Base-by-base conservation (phyloP, 2,888 invertebrate genomes). In the Tinea semifulvella region DNA sequence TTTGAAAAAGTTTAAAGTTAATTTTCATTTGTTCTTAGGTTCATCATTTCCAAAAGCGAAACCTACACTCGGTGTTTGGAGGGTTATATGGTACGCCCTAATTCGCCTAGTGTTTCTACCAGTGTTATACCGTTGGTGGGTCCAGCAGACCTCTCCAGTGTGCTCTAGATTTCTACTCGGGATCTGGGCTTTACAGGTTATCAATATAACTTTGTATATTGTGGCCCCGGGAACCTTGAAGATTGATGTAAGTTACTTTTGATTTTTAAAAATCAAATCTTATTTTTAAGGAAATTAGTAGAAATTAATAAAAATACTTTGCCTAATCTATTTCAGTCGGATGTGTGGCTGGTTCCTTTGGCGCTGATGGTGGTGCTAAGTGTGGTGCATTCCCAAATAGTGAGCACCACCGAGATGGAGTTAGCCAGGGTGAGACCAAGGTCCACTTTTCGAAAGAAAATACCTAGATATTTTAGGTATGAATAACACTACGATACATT, bases 21-120 rank as follows among this genome's bases (percentile, higher is more conserved):
- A 31, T 31, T 11, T 7, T 19, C 44, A n/a, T n/a, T n/a, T n/a
- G n/a, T n/a, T n/a, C 53, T 16, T 57, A 94, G 96, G 96, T 39
- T 96, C 97, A 28, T 94, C 96, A 48, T 97, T 97, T 73, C 92
- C 96, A 10, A 97, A 97, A 84, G 91, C 94, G 11, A 97, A 97
- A 70, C 95, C 97, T 1, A 94, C 96, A 58, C 91, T 96, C 74
- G 91, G 95, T 50, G 86, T 96, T 68, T 84, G 91, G 36, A 91
- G 92, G 31, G 92, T 96, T 49, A 88, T 92, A 49, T 87, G 90
- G 68, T 86, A 91, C 61, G 96, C 96, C 4, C 81, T 94, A 43
- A 81, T 91, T 48, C 84, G 96, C 44, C 87, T 94, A 40, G 61
- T 96, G 45, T 86, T 97, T 61, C 82, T 97, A 46, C 98, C 98